phyloP scores from a whole-genome alignment of 2,113 vertebrate genomes.

The Chelonoidis abingdonii region DNA sequence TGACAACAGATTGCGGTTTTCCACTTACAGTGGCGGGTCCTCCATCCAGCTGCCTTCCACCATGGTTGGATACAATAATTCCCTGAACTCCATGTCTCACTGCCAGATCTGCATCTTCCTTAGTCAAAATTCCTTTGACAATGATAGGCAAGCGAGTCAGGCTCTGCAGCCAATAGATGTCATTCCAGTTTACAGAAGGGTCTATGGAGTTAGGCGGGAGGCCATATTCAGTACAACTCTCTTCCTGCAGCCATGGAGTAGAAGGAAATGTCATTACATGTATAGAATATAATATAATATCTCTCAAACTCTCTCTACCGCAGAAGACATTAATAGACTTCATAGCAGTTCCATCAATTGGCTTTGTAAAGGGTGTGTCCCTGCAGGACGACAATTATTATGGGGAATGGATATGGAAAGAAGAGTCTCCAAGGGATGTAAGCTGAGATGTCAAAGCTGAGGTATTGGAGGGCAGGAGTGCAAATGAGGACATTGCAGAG shows the following conservation, averaged over 20 bases:
- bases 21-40: conserved; percentile 87
- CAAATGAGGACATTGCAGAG: neutral
- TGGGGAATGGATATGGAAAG: neutral
- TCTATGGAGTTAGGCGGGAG: conserved; percentile 84
- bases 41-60: conserved; percentile 95
- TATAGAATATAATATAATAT: neutral
- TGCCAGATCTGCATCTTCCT: conserved; percentile 94
- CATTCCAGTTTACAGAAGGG: conserved; percentile 90
- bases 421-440: neutral
- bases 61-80: conserved; percentile 97
- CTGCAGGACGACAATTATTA: neutral
- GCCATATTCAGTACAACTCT: conserved; percentile 69
- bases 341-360: neutral
- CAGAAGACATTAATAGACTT: neutral
- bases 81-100: conserved; percentile 90
- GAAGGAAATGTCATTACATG: neutral
- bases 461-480: neutral
- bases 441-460: conserved; percentile 16
- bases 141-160: conserved; percentile 92
- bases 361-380: neutral
- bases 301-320: neutral
- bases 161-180: conserved; percentile 89
- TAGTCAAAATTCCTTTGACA: conserved; percentile 96
- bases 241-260: conserved; percentile 70
- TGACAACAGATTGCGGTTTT: fast-evolving